A percentile compares a stretch with the other conserved stretches of the same genome.
phyloP scores from a whole-genome alignment of 2,888 invertebrate genomes.

The Hydropsyche betteni region DNA sequence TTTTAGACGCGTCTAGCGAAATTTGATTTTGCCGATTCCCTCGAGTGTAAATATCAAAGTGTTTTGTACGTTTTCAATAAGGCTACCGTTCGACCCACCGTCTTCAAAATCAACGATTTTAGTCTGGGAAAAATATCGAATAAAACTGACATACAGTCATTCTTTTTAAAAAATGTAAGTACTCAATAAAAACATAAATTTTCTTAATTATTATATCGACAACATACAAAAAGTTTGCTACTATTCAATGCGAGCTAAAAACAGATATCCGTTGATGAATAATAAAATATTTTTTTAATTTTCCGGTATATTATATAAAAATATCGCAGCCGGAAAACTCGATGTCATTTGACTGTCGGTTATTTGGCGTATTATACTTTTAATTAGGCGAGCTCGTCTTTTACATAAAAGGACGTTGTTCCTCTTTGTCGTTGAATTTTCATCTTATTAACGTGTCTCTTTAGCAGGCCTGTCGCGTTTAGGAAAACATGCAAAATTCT shows the following conservation, averaged over 20 bases:
- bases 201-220: too few relatives aligned
- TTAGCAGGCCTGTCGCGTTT: conserved; percentile 22
- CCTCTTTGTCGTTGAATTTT: background rate
- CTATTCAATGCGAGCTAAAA: too few relatives aligned
- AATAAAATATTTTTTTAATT: too few relatives aligned
- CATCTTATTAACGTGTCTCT: conserved; percentile 11
- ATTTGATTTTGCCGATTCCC: conserved; percentile 27
- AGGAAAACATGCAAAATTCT: conserved; percentile 37
- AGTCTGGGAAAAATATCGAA: background rate
- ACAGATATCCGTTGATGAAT: too few relatives aligned
- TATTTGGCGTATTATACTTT: conserved; percentile 7
- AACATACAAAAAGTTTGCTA: too few relatives aligned
- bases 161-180: too few relatives aligned
- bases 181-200: background rate
- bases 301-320: too few relatives aligned
- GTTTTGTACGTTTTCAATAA: conserved; percentile 32
- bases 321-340: too few relatives aligned
- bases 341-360: too few relatives aligned
- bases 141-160: background rate
- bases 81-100: background rate
- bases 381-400: conserved; percentile 16
- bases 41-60: conserved; percentile 34
- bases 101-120: conserved; percentile 23
- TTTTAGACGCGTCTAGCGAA: background rate
- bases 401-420: conserved; percentile 6